phyloP scores from a whole-genome alignment of 1,140 invertebrate genomes.

The Hyles euphorbiae region DNA sequence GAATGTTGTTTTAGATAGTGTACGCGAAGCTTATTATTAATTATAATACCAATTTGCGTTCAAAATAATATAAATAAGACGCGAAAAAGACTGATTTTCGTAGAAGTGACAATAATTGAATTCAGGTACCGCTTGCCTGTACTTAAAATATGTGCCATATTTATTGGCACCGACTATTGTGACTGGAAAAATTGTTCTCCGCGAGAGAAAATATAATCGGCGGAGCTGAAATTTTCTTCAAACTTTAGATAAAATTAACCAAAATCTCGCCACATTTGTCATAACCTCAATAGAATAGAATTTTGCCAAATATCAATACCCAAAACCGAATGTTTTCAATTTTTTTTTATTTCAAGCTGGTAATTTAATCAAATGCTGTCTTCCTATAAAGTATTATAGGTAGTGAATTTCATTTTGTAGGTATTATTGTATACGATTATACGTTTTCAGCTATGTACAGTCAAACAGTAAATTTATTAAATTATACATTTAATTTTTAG shows the following conservation, averaged over 20 bases:
- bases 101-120: neutral
- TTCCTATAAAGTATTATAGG: constrained; percentile 44
- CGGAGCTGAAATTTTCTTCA: neutral
- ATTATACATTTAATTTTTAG: neutral
- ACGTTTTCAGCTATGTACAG: neutral
- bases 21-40: neutral
- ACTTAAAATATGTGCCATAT: constrained; percentile 4
- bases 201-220: neutral
- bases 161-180: neutral
- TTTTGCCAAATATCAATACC: constrained; percentile 8
- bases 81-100: constrained; percentile 3
- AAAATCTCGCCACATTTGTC: neutral
- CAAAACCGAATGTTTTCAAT: neutral
- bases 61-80: neutral
- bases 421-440: neutral
- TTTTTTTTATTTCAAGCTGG: neutral
- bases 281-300: constrained; percentile 2
- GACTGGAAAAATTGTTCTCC: too few relatives aligned
- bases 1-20: too few relatives aligned
- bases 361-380: constrained; percentile 25
- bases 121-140: constrained; percentile 4
- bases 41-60: neutral
- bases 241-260: neutral
- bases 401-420: constrained; percentile 14
- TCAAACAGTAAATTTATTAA: neutral